Percentiles rank a stretch among this genome's conserved stretches.
phyloP scores from a whole-genome alignment of 1,140 invertebrate genomes.

The Diabrotica undecimpunctata region DNA sequence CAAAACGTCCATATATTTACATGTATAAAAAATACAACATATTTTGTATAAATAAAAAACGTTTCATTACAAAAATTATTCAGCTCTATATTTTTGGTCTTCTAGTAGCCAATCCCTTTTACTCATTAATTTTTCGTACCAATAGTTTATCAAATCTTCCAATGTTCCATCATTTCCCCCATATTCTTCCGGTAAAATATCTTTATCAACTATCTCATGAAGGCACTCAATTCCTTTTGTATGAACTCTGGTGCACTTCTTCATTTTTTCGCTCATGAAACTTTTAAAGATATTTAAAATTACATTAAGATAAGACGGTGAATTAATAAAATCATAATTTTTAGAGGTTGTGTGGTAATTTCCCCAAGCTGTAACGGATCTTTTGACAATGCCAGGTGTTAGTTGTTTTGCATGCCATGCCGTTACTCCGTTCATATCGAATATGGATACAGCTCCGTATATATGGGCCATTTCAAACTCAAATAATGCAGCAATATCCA shows the following conservation, averaged over 20 bases:
- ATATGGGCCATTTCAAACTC: conserved; percentile 54
- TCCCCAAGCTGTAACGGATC: conserved; percentile 62
- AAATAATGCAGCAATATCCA: conserved; percentile 53
- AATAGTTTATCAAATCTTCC: conserved; percentile 54
- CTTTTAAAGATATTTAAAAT: conserved; percentile 64
- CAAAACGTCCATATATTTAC: no score
- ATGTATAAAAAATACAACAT: no score
- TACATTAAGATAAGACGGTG: conserved; percentile 63
- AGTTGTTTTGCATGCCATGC: conserved; percentile 60
- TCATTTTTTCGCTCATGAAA: conserved; percentile 70
- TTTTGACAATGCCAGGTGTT: conserved; percentile 55
- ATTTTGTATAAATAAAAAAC: no score
- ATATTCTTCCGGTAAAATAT: conserved; percentile 58
- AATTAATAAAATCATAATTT: conserved; percentile 67
- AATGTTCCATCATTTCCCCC: conserved; percentile 55
- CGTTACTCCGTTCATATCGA: conserved; percentile 58
- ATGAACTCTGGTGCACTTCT: conserved; percentile 55
- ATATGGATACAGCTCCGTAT: conserved; percentile 56
- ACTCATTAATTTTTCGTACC: conserved; percentile 52
- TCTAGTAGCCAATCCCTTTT: conserved; percentile 55
- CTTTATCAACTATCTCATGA: conserved; percentile 48
- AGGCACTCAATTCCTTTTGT: conserved; percentile 44
- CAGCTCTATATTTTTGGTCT: conserved; percentile 56
- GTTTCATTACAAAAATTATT: not conserved
- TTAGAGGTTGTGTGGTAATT: conserved; percentile 68